A percentile compares a stretch with the other conserved stretches of the same genome.
phyloP scores from a whole-genome alignment of 2,888 invertebrate genomes.

The Scaptomyza tumidula region DNA sequence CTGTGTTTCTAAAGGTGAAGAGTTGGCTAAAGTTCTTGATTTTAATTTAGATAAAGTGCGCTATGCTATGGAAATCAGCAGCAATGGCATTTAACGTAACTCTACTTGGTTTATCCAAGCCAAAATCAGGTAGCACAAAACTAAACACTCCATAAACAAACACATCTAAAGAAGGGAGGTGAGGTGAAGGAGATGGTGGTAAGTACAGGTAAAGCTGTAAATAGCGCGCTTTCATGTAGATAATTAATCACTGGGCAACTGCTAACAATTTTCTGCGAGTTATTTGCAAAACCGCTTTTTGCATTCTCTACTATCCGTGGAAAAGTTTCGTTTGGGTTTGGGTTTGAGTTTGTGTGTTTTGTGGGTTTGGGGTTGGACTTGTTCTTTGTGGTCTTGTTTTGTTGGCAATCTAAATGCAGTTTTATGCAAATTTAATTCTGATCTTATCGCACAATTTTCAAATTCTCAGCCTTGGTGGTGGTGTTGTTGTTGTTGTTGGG shows the following conservation, averaged over 20 bases:
- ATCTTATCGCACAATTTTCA: constrained; percentile 73
- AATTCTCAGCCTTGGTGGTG: constrained; percentile 36
- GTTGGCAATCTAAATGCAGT: constrained; percentile 72
- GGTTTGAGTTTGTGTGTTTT: constrained; percentile 23
- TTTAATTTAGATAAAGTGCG: constrained; percentile 77
- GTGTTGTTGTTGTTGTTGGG: not conserved
- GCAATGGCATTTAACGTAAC: constrained; percentile 65
- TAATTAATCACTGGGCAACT: constrained; percentile 73
- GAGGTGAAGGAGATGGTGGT: not conserved
- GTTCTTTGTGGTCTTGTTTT: constrained; percentile 39
- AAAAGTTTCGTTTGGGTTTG: constrained; percentile 41
- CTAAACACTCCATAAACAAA: constrained; percentile 76
- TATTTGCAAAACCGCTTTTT: constrained; percentile 44
- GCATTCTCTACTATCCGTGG: constrained; percentile 24
- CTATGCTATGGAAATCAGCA: constrained; percentile 72
- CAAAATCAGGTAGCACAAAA: constrained; percentile 68
- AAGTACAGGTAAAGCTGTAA: constrained; percentile 67
- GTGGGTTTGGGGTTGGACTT: constrained; percentile 18
- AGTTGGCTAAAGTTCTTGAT: constrained; percentile 62
- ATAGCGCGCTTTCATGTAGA: constrained; percentile 81
- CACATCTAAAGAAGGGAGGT: not conserved
- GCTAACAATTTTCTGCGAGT: constrained; percentile 59
- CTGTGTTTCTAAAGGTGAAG: constrained; percentile 6
- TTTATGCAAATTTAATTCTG: constrained; percentile 70
- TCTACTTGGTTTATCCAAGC: constrained; percentile 58